A percentile compares a stretch with the other conserved stretches of the same genome.
Evolutionary conservation across 2,888 invertebrate genomes (phyloP).

Genomic region (Sceliomorpha sp.): DNA sequence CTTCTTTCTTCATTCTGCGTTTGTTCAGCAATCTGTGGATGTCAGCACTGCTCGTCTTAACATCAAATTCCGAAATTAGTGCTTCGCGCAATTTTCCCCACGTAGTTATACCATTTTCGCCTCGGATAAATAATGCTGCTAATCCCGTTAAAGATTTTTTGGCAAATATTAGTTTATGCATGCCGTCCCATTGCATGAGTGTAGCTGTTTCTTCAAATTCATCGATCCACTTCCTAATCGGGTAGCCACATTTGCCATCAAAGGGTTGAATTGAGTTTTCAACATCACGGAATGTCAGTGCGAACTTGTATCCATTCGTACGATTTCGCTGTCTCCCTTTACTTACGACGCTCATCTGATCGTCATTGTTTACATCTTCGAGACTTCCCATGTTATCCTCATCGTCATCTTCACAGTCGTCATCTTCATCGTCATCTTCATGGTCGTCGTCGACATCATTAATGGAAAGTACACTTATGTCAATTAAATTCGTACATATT

Average conservation of each 20-base stretch:
- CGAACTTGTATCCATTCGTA: not conserved
- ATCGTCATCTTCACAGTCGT: not conserved
- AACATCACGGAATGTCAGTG: constrained; percentile 6
- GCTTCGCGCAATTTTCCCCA: constrained; percentile 4
- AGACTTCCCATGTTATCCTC: no score
- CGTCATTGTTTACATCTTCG: no score
- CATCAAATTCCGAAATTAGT: constrained; percentile 3
- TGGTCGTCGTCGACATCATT: constrained; percentile 2
- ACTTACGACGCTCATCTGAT: not conserved
- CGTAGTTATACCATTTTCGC: constrained; percentile 1
- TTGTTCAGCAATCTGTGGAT: constrained; percentile 27
- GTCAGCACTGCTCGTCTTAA: constrained; percentile 23
- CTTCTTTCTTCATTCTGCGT: constrained; percentile 28
- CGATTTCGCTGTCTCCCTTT: not conserved
- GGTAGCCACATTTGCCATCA: constrained; percentile 9
- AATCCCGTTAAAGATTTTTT: not conserved
- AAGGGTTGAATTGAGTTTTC: constrained; percentile 10
- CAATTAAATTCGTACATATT: not conserved
- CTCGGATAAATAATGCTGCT: constrained; percentile 5
- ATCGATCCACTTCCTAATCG: not conserved
- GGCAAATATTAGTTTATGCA: constrained; percentile 2
- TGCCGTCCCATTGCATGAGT: constrained; percentile 1
- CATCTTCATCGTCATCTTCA: constrained; percentile 6
- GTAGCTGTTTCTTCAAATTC: constrained; percentile 4
- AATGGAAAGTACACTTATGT: not conserved